Percentiles rank a stretch among this genome's conserved stretches.
Evolutionary conservation across 2,113 vertebrate species (phyloP).

Genomic region (Notothenia coriiceps): DNA sequence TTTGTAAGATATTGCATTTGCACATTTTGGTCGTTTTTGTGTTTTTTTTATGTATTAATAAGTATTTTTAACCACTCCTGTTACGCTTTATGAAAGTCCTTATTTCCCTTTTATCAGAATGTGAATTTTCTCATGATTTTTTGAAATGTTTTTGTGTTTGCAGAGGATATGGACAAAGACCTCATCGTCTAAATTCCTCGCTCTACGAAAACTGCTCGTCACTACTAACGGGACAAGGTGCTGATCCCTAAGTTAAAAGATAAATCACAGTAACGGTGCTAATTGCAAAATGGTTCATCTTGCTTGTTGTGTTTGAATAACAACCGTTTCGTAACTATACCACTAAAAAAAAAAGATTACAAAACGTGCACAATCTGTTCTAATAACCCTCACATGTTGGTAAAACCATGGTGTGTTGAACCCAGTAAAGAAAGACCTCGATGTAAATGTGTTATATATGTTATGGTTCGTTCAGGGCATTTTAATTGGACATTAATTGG

Average conservation of each 20-base stretch:
- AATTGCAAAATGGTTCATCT: constrained; percentile 76
- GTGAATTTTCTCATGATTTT: not conserved
- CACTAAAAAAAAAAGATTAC: constrained; percentile 81
- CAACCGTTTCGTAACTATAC: constrained; percentile 83
- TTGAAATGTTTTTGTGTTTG: constrained; percentile 72
- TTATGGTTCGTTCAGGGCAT: constrained; percentile 69
- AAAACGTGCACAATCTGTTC: constrained; percentile 78
- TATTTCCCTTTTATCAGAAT: no score
- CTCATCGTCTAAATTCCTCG: constrained; percentile 89
- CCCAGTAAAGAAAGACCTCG: constrained; percentile 64
- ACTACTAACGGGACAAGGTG: constrained; percentile 87
- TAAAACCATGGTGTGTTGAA: constrained; percentile 37
- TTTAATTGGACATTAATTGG: constrained; percentile 76
- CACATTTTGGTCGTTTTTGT: not conserved
- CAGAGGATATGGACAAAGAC: constrained; percentile 98
- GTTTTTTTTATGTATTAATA: not conserved
- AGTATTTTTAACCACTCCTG: no score
- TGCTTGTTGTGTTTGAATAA: constrained; percentile 62
- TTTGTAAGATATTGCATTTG: not conserved
- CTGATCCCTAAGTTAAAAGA: constrained; percentile 89
- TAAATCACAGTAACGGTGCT: constrained; percentile 91
- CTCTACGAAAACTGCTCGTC: constrained; percentile 65
- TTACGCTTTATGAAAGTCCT: no score
- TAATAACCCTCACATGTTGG: constrained; percentile 66
- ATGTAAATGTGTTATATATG: constrained; percentile 71